A percentile compares a stretch with the other conserved stretches of the same genome.
phyloP scores from a whole-genome alignment of 2,113 vertebrate genomes.

The Caranx ignobilis region DNA sequence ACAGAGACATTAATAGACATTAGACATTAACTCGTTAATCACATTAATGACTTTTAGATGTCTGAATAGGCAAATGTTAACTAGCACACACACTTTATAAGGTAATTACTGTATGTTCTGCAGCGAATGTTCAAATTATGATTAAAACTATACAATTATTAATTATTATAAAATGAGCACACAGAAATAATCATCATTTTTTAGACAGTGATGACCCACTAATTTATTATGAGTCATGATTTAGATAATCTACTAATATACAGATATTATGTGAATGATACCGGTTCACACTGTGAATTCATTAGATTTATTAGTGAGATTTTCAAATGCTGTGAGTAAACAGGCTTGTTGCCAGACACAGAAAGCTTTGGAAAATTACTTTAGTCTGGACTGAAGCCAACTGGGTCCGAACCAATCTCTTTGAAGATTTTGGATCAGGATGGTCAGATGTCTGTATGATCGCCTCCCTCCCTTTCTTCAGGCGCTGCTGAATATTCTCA shows the following conservation, averaged over 20 bases:
- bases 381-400: slow-evolving; percentile 28
- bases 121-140: neutral
- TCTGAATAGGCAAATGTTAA: no score
- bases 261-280: no score
- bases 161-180: no score
- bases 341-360: neutral
- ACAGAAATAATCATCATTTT: no score
- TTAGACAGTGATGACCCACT: no score
- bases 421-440: neutral
- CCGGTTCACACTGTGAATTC: neutral
- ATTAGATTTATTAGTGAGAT: neutral
- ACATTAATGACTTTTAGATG: no score
- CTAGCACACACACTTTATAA: no score
- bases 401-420: neutral
- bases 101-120: no score
- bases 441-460: neutral
- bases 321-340: neutral
- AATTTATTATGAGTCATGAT: no score
- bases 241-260: neutral
- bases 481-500: slow-evolving; percentile 31
- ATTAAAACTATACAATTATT: no score
- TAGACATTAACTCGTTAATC: no score
- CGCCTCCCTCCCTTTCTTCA: slow-evolving; percentile 2
- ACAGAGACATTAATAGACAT: no score
- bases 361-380: slow-evolving; percentile 13